A percentile compares a stretch with the other conserved stretches of the same genome.
Conservation (phyloP, 2,113 vertebrate genomes). For the Anguilla japonica region DNA sequence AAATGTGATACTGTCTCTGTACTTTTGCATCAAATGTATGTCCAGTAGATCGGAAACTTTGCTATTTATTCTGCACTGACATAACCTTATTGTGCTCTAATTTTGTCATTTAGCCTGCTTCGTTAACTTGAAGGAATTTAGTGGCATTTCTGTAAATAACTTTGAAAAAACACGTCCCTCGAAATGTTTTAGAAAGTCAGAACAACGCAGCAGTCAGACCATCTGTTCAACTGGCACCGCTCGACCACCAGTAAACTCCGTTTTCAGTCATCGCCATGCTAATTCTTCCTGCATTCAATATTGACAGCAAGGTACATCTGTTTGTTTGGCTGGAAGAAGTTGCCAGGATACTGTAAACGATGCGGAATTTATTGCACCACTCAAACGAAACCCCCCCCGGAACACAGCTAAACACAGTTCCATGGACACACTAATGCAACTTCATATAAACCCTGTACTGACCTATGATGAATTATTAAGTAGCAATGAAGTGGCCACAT, state of each 20-base stretch:
- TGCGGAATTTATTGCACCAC: neutral
- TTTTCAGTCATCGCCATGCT: neutral
- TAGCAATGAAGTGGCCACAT: neutral
- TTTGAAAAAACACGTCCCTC: neutral
- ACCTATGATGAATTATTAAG: neutral
- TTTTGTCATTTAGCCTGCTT: neutral
- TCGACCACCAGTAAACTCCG: neutral
- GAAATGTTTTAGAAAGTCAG: conserved; percentile 8
- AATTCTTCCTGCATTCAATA: neutral
- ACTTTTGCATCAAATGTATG: neutral
- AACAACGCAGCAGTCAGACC: conserved; percentile 24
- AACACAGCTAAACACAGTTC: neutral
- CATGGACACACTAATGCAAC: neutral
- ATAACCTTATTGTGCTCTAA: conserved; percentile 12
- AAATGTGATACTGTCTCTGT: neutral
- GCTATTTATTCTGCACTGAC: conserved; percentile 37
- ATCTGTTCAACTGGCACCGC: conserved; percentile 31
- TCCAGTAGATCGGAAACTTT: neutral
- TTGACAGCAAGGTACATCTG: neutral
- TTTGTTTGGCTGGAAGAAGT: neutral
- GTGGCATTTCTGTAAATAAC: neutral
- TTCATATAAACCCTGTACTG: neutral
- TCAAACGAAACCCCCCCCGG: neutral
- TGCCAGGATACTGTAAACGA: neutral
- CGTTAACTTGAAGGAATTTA: conserved; percentile 21